Evolutionary conservation across 23 tunicate species (phyloP).

Genomic region (Clavelina lepadiformis): DNA sequence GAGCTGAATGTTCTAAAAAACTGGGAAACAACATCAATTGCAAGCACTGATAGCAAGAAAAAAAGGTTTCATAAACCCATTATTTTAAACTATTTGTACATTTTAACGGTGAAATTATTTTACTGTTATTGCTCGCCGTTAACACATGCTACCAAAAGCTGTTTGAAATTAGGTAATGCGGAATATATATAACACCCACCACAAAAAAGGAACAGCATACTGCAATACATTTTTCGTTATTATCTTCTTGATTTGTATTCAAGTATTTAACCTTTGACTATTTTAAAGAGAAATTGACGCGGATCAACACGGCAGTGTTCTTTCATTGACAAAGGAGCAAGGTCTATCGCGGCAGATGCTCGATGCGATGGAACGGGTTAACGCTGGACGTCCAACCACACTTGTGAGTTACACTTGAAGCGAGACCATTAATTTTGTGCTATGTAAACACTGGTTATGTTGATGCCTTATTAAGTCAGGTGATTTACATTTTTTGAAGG

Average conservation of each 20-base stretch:
- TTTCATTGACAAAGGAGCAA: slow-evolving; percentile 41
- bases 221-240: too few relatives aligned
- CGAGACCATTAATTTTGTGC: neutral
- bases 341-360: slow-evolving; percentile 50
- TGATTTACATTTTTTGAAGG: slow-evolving; percentile 31
- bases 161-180: too few relatives aligned
- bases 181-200: too few relatives aligned
- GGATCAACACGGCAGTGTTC: slow-evolving; percentile 57
- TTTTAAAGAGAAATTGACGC: slow-evolving; percentile 17
- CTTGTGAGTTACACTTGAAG: slow-evolving; percentile 32
- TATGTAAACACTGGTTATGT: neutral
- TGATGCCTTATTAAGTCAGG: neutral
- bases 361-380: slow-evolving; percentile 57
- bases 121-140: too few relatives aligned
- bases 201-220: too few relatives aligned
- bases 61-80: neutral
- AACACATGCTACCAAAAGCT: too few relatives aligned
- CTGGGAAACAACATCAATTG: slow-evolving; percentile 88
- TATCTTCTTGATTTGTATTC: too few relatives aligned
- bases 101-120: neutral
- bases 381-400: slow-evolving; percentile 85
- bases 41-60: slow-evolving; percentile 50
- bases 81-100: neutral
- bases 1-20: slow-evolving; percentile 63
- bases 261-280: neutral